Evolutionary conservation across 2,888 invertebrate species (phyloP), one percentile per base, ranked within the genome.

Genomic region (Pterostichus madidus): DNA sequence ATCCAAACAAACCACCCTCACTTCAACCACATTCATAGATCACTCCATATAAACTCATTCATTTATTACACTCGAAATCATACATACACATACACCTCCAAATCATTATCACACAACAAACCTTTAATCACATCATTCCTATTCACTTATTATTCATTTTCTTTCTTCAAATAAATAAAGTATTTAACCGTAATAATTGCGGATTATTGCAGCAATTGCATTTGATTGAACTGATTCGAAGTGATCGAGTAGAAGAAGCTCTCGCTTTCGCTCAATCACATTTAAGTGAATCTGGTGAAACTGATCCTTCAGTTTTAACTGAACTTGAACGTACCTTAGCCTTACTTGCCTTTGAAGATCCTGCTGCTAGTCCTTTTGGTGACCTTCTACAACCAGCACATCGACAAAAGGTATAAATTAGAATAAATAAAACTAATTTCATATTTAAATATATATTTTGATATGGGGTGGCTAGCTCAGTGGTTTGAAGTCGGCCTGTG

Each of bases 271-370:
- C 98, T 0, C 97, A 98, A 87, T 96, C 96, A 59, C 95, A 97
- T 85, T 91, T 98, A 24, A 96, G 97, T 24, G 98, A 98, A 90
- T 94, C 97, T 10, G 98, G 97, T 2, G 97, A 97, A 86, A 95
- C 94, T 11, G 95, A 96, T 89, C 94, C 94, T 59, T 91, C 91
- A 52, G 93, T 93, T n/a, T 89, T 93, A 11, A 91, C 92, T 15
- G 98, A 99, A 90, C 90, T 99, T 82, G 99, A 99, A 90, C 92
- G 98, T 84, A 99, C 99, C 0, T 91, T 99, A 79, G 98, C 99
- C 0, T 91, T 99, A 79, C 90, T 99, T 15, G 99, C 99, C 5
- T 99, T 99, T 90, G 99, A 99, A 84, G 97, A 99, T 88, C 99
- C 99, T 0, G 95, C 96, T 86, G 94, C 94, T 81, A 98, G 98